phyloP scores from a whole-genome alignment of 2,113 vertebrate genomes.

The Lichenostomus cassidix region DNA sequence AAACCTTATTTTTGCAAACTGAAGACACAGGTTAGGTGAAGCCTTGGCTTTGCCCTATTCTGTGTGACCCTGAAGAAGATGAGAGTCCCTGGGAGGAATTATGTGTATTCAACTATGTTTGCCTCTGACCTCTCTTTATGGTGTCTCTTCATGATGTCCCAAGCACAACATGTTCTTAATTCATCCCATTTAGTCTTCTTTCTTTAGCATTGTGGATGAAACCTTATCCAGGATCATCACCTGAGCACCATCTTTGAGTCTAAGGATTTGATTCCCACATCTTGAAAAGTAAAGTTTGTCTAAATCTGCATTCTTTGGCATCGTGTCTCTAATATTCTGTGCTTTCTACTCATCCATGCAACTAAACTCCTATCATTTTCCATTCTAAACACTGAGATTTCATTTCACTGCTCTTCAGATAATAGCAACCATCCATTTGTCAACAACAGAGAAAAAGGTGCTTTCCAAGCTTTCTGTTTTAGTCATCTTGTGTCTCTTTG shows the following conservation, averaged over 20 bases:
- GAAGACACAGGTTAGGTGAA: background rate
- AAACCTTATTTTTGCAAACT: background rate
- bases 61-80: background rate
- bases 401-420: background rate
- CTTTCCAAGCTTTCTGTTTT: background rate
- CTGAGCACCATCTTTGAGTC: background rate
- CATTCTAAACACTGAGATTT: background rate
- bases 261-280: background rate
- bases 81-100: background rate
- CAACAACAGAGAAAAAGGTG: background rate
- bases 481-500: background rate
- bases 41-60: background rate
- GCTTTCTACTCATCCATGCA: background rate
- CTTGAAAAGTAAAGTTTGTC: background rate
- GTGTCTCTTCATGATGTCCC: too few species aligned
- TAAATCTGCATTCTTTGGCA: background rate
- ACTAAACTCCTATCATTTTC: background rate
- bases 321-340: background rate
- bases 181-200: background rate
- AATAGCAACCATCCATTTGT: background rate
- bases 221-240: background rate
- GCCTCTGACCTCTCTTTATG: background rate
- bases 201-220: background rate
- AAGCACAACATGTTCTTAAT: background rate
- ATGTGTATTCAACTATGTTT: background rate